A percentile compares a stretch with the other conserved stretches of the same genome.
Conservation (phyloP, 2,113 vertebrate genomes). For the Xenopus laevis region DNA sequence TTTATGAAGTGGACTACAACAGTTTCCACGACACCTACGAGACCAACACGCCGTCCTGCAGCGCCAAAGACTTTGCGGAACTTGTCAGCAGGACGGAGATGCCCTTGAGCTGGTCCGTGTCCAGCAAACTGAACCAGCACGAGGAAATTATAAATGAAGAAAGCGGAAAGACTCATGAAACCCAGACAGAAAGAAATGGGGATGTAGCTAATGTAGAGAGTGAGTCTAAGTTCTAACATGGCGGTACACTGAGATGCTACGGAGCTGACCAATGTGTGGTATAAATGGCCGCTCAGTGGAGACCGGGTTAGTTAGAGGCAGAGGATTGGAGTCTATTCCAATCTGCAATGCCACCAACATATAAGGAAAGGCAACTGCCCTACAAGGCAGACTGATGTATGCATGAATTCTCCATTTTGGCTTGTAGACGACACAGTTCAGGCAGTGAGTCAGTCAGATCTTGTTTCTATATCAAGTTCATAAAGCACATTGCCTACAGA, state of each 20-base stretch:
- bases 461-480: background rate
- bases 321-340: conserved; percentile 7
- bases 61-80: conserved; percentile 87
- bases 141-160: conserved; percentile 76
- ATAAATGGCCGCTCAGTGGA: conserved; percentile 48
- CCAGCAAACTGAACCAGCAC: conserved; percentile 89
- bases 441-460: conserved; percentile 19
- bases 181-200: conserved; percentile 82
- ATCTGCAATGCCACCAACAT: too few relatives aligned
- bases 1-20: conserved; percentile 98
- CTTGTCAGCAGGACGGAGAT: conserved; percentile 74
- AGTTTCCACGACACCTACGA: conserved; percentile 95
- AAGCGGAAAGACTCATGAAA: conserved; percentile 72
- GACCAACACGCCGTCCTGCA: conserved; percentile 89
- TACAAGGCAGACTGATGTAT: background rate
- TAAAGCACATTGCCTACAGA: background rate
- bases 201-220: conserved; percentile 88
- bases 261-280: conserved; percentile 33
- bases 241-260: too few relatives aligned
- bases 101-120: conserved; percentile 89
- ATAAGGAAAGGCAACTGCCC: background rate
- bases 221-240: conserved; percentile 87
- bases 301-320: background rate
- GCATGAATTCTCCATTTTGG: conserved; percentile 23
- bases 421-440: conserved; percentile 4